Evolutionary conservation across 2,797 vertebrate species (phyloP).

Genomic region (Gephyroberyx darwinii): DNA sequence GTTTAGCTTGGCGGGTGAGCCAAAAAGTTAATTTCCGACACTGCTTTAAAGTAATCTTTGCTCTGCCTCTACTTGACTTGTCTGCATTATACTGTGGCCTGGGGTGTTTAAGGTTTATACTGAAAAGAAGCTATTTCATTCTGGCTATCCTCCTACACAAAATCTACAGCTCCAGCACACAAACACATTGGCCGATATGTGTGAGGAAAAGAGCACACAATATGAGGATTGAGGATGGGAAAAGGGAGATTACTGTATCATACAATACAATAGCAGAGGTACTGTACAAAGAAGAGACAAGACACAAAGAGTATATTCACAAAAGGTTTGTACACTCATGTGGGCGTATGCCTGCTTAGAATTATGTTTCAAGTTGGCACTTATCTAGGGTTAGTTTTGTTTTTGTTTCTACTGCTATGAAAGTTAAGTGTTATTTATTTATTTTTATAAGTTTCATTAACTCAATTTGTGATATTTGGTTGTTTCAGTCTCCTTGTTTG

Average conservation of each 20-base stretch:
- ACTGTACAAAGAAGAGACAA: conserved; percentile 30
- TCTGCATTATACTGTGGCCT: conserved; percentile 9
- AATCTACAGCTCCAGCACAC: conserved; percentile 36
- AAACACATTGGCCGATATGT: conserved; percentile 38
- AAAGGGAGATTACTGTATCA: conserved; percentile 43
- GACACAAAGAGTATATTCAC: conserved; percentile 32
- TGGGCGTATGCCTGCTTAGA: conserved; percentile 29
- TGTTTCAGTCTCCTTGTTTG: conserved; percentile 37
- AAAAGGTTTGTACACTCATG: conserved; percentile 10
- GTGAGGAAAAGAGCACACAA: conserved; percentile 26
- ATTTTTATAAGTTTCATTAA: conserved; percentile 44
- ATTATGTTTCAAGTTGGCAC: conserved; percentile 41
- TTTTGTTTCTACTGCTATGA: conserved; percentile 51
- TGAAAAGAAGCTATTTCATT: conserved; percentile 37
- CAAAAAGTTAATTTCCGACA: no score
- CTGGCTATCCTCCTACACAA: conserved; percentile 36
- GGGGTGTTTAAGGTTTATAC: conserved; percentile 35
- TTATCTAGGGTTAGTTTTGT: conserved; percentile 44
- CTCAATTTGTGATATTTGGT: conserved; percentile 34
- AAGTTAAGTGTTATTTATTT: conserved; percentile 42
- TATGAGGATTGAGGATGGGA: conserved; percentile 37
- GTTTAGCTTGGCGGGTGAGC: no score
- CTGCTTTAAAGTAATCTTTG: conserved; percentile 13
- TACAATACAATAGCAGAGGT: conserved; percentile 35
- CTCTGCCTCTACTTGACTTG: conserved; percentile 31